Conservation (phyloP, 2,113 vertebrate species). For the Diglossa brunneiventris region DNA sequence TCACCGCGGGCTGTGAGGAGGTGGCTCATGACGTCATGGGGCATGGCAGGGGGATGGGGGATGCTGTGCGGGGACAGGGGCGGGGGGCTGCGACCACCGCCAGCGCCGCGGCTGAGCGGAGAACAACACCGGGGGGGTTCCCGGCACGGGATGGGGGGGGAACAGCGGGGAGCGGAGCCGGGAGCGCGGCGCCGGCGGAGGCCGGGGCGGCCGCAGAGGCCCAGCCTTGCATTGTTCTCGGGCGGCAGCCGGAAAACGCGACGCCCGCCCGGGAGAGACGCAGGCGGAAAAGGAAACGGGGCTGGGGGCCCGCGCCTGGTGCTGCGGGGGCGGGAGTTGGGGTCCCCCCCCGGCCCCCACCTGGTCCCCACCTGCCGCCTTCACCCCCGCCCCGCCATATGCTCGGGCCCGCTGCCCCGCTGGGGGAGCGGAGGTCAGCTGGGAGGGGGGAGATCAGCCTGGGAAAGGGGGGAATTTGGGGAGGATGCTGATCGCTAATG, state of each 20-base stretch:
- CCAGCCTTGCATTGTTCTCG: slow-evolving; percentile 48
- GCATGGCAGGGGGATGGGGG: background rate
- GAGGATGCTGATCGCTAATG: background rate
- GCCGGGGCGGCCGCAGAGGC: background rate
- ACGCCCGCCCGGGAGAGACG: slow-evolving; percentile 33
- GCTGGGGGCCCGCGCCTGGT: background rate
- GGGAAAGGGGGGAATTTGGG: background rate
- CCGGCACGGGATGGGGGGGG: background rate
- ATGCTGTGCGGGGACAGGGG: background rate
- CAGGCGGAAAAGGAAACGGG: slow-evolving; percentile 48
- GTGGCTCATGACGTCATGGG: slow-evolving; percentile 1
- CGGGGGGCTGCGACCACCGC: background rate
- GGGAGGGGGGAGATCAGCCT: background rate
- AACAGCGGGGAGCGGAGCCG: background rate
- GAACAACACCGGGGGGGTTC: background rate
- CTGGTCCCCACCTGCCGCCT: background rate
- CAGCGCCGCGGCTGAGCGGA: background rate
- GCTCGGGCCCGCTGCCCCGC: background rate
- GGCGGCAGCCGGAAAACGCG: slow-evolving; percentile 42
- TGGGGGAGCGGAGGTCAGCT: background rate
- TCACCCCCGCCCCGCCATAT: background rate
- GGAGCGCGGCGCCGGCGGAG: background rate
- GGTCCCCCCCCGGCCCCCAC: background rate
- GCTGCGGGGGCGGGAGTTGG: background rate
- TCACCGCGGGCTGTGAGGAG: background rate